Conservation (phyloP, 2,888 invertebrate genomes). For the Drosophila pegasa region DNA sequence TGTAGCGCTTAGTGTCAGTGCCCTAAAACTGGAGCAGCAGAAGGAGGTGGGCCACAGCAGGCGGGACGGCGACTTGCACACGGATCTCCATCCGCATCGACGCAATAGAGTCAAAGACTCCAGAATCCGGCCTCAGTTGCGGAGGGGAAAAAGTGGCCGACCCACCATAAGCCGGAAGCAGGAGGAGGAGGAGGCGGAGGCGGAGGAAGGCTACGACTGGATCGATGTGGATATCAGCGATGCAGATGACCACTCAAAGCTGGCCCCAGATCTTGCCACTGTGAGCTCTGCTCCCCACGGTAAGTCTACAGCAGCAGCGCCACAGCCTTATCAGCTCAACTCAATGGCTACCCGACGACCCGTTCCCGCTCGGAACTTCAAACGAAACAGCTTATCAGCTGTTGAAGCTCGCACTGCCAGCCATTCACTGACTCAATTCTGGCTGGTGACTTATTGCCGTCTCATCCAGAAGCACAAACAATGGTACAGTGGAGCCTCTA, state of each 20-base stretch:
- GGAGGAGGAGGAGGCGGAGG: constrained; percentile 27
- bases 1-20: constrained; percentile 35
- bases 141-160: constrained; percentile 24
- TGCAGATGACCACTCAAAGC: constrained; percentile 29
- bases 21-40: constrained; percentile 44
- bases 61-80: constrained; percentile 26
- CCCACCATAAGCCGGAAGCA: constrained; percentile 32
- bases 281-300: constrained; percentile 46
- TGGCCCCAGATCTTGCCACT: constrained; percentile 22
- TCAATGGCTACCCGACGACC: constrained; percentile 30
- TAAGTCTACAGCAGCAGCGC: constrained; percentile 37
- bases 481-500: background rate
- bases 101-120: constrained; percentile 20
- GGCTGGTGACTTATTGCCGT: constrained; percentile 11
- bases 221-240: constrained; percentile 59
- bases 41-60: constrained; percentile 41
- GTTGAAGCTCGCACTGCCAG: constrained; percentile 3
- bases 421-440: constrained; percentile 29
- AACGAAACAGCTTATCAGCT: constrained; percentile 48
- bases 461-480: background rate
- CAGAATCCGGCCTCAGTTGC: background rate
- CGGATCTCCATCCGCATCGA: constrained; percentile 12
- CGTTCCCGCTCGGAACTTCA: constrained; percentile 35
- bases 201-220: constrained; percentile 59
- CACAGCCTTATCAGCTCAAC: constrained; percentile 40